Evolutionary conservation across 2,888 invertebrate genomes (phyloP), one percentile per base, ranked within the genome.

Genomic region (Calameuta idolon): DNA sequence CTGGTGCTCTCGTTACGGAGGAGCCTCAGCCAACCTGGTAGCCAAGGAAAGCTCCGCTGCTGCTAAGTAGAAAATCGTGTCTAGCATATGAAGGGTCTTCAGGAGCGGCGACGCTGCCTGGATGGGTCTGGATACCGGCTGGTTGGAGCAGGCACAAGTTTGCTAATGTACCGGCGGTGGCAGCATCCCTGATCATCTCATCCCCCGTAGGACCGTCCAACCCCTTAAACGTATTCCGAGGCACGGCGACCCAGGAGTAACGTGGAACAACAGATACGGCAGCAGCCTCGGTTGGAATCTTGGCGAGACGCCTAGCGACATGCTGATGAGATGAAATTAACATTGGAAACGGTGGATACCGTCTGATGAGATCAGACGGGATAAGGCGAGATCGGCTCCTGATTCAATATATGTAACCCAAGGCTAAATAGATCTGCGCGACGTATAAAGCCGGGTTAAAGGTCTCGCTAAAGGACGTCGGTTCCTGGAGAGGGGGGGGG

Each of bases 21-120:
- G 9, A 55, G 55, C 33, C 71, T 1, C 11, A 4, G 33, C 71
- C 12, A 71, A 30, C 37, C 69, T 73, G 40, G 74, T 69, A 69
- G 77, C 79, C 80, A 76, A 77, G 75, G 81, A 78, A 75, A 79
- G 80, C 80, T 75, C 37, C 69, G 79, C 80, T 73, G 79, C 80
- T 85, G 87, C 88, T 91, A 89, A 91, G 91, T 91, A 91, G 90
- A 91, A 90, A 91, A 90, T 90, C 91, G 89, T 91, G 91, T 91
- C 90, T 90, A 88, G 87, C 87, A 87, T 90, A 89, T 87, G 87
- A 89, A 90, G 85, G 86, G 84, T 81, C 80, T 55, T 55, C 55
- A 9, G 55, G 23, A 55, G 55, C 23, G 23, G 55, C 55, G 55
- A 23, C 15, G 55, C 23, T 55, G 9, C 23, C 23, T 55, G 55